Evolutionary conservation across 1,140 invertebrate species (phyloP).

Genomic region (Drosophila seguyi): DNA sequence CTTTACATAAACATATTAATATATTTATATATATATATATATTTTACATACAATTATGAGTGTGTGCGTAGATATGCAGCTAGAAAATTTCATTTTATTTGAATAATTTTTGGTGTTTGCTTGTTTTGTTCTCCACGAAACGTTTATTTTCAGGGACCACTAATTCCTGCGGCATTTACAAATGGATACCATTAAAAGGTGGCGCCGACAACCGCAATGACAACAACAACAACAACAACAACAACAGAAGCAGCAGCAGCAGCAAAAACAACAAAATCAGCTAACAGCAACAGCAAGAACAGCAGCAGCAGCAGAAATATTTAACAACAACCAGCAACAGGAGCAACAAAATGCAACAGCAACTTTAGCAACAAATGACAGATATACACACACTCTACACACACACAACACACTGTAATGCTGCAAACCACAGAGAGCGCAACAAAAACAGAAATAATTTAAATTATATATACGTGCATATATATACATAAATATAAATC

Average conservation of each 20-base stretch:
- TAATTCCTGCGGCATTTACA: conserved; percentile 97
- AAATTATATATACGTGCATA: conserved; percentile 49
- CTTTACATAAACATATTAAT: conserved; percentile 49
- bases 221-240: conserved; percentile 64
- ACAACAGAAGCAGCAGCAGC: conserved; percentile 42
- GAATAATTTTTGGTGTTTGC: conserved; percentile 79
- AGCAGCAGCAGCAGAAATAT: conserved; percentile 40
- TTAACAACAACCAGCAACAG: conserved; percentile 45
- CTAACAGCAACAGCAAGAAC: no score
- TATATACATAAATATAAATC: conserved; percentile 43
- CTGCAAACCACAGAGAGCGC: conserved; percentile 68
- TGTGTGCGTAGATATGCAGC: conserved; percentile 65
- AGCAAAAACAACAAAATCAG: conserved; percentile 36
- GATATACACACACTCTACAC: conserved; percentile 17
- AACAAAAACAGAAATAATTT: conserved; percentile 55
- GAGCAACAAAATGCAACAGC: conserved; percentile 53
- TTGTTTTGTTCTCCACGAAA: conserved; percentile 77
- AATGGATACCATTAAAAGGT: conserved; percentile 95
- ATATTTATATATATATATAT: conserved; percentile 38
- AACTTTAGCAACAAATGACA: conserved; percentile 54
- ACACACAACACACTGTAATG: conserved; percentile 49
- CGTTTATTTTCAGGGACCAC: conserved; percentile 90
- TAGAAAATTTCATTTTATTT: conserved; percentile 66
- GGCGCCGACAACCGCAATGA: conserved; percentile 80
- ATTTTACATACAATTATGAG: conserved; percentile 52